Base-by-base conservation (phyloP, 1,140 invertebrate species). In the Drosophila nigromelanica region DNA sequence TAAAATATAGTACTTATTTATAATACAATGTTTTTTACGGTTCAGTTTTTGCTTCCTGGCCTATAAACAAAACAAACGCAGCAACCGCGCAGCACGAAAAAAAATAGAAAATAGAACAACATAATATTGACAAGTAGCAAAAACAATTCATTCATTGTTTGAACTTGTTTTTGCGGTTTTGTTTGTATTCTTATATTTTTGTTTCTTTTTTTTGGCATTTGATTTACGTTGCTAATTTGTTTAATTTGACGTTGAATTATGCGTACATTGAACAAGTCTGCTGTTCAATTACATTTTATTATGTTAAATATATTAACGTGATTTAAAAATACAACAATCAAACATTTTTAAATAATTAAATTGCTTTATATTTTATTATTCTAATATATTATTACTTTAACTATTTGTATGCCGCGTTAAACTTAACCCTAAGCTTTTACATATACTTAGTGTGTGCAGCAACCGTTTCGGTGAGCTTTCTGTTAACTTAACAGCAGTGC, bases 91-190 rank as follows among this genome's bases (percentile, higher is more conserved):
- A 21, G 33, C 30, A 45, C 37, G 18, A 54, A 18, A 61, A 39
- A 61, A 14, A 24, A 54, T 39, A 43, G 50, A 73, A 61, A 40
- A 68, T 52, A 61, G 54, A 69, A 78, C 59, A 87, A 75, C 51
- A 89, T 73, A 87, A 82, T 89, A 87, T 87, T 87, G 83, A 89
- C 83, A 83, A 70, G 73, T 69, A 79, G 82, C 61, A 69, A 81
- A 89, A 89, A 89, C 83, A 83, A 80, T 87, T 87, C 79, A 89
- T 87, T 89, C 83, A 87, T 89, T 87, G 73, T 80, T 83, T 83
- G 52, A 74, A 67, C 56, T 67, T 64, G 67, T 58, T 52, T 30
- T 37, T 48, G 21, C 21, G 45, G 45, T 12, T 48, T 21, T 27
- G 24, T 15, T n/a, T 35, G 30, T 54, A 48, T 55, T 8, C 1